Evolutionary conservation across 2,888 invertebrate genomes (phyloP).

Genomic region (Dryomyza anilis): DNA sequence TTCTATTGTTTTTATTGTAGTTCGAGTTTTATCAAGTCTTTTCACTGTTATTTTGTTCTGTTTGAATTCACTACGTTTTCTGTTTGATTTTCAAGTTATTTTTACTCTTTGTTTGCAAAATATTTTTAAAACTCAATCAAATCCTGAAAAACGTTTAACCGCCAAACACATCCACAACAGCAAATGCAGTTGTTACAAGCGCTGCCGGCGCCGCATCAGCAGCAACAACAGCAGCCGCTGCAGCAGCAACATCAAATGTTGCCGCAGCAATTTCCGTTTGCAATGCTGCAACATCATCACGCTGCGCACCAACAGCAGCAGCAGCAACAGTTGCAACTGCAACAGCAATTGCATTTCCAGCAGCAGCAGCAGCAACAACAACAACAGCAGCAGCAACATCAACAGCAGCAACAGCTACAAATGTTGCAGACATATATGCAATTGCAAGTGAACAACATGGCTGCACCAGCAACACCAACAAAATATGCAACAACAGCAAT

Average conservation of each 20-base stretch:
- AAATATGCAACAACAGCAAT: slow-evolving; percentile 41
- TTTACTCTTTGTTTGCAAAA: slow-evolving; percentile 5
- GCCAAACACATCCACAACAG: slow-evolving; percentile 52
- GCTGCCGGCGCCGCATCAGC: slow-evolving; percentile 56
- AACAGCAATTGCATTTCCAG: slow-evolving; percentile 44
- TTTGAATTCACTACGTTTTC: neutral
- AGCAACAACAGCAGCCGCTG: slow-evolving; percentile 42
- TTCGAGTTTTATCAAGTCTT: too few species aligned
- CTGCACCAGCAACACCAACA: slow-evolving; percentile 50
- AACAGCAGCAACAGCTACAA: slow-evolving; percentile 53
- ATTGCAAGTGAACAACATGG: slow-evolving; percentile 53
- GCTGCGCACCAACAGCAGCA: slow-evolving; percentile 35
- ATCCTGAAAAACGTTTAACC: slow-evolving; percentile 40
- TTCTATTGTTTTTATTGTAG: too few species aligned
- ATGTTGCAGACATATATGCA: slow-evolving; percentile 59
- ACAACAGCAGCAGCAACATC: slow-evolving; percentile 44
- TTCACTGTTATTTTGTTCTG: neutral
- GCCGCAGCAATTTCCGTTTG: slow-evolving; percentile 38
- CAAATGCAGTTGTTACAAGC: slow-evolving; percentile 61
- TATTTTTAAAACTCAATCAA: slow-evolving; percentile 5
- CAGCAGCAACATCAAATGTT: slow-evolving; percentile 34
- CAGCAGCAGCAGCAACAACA: slow-evolving; percentile 41
- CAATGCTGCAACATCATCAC: slow-evolving; percentile 26
- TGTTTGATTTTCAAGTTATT: neutral
- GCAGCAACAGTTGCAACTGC: slow-evolving; percentile 40